These are phyloP conservation scores for Lasioglossum vierecki DNA, from an alignment of 2,888 invertebrate species.

Conservation along the genomic window DNA sequence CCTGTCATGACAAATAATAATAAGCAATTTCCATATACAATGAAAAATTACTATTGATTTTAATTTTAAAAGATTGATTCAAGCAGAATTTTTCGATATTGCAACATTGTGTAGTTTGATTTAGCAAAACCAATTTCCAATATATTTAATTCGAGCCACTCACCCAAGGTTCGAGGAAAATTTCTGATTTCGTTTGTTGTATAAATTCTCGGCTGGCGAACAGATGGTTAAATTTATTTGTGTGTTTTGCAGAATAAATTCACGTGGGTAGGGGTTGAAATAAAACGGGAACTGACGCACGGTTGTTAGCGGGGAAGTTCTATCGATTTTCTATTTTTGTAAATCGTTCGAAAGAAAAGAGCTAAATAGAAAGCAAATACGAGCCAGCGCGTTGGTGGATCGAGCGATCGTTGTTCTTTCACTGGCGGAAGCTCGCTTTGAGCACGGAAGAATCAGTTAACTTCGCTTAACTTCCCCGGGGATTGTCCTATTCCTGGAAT, in stretches of 20 bases:
- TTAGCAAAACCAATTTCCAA: too few relatives aligned
- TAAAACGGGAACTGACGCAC: not conserved
- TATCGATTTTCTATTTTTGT: not conserved
- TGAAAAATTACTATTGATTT: too few relatives aligned
- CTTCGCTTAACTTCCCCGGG: not conserved
- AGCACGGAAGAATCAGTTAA: not conserved
- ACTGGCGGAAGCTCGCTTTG: not conserved
- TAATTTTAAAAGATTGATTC: too few relatives aligned
- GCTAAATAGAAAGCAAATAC: not conserved
- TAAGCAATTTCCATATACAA: too few relatives aligned
- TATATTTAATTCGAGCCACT: too few relatives aligned
- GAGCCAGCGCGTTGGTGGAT: not conserved
- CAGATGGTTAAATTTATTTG: not conserved
- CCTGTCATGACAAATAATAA: too few relatives aligned
- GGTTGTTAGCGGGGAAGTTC: not conserved
- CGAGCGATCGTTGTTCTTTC: not conserved
- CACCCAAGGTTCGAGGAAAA: too few relatives aligned
- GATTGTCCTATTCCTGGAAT: not conserved
- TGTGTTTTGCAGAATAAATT: not conserved
- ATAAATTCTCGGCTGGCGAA: not conserved
- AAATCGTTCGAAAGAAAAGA: not conserved
- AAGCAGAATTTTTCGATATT: too few relatives aligned
- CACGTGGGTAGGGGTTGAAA: not conserved
- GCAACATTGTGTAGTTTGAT: too few relatives aligned
- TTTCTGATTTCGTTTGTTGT: too few relatives aligned